These are phyloP conservation scores for Phrixothrix hirtus DNA, from an alignment of 2,888 invertebrate species.

Conservation along the genomic window DNA sequence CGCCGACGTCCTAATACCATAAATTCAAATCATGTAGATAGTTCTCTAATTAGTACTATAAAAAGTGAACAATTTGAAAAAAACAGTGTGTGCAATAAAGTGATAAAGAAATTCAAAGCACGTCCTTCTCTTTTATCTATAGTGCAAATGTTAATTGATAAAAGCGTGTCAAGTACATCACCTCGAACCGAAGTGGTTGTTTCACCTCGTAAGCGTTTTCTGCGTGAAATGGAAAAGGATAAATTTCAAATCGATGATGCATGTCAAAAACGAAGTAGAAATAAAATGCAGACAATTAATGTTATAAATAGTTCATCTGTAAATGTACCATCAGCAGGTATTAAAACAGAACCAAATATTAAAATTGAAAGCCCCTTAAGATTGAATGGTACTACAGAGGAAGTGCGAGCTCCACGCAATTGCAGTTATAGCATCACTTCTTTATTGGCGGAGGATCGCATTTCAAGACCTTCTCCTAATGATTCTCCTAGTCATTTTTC, in stretches of 20 bases:
- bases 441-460: conserved; percentile 67
- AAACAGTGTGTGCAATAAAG: conserved; percentile 41
- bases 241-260: conserved; percentile 43
- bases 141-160: conserved; percentile 49
- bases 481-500: conserved; percentile 51
- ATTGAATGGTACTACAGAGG: conserved; percentile 42
- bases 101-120: conserved; percentile 34
- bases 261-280: conserved; percentile 49
- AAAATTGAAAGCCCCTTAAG: conserved; percentile 42
- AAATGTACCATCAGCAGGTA: conserved; percentile 33
- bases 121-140: conserved; percentile 43
- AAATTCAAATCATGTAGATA: conserved; percentile 29
- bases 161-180: conserved; percentile 42
- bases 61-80: conserved; percentile 34
- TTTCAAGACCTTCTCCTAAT: conserved; percentile 48
- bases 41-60: conserved; percentile 17
- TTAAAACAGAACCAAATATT: conserved; percentile 5
- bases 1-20: conserved; percentile 37
- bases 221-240: conserved; percentile 73
- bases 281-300: conserved; percentile 39
- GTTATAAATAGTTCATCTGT: conserved; percentile 44
- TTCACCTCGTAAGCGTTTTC: conserved; percentile 80
- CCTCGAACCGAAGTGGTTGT: conserved; percentile 61
- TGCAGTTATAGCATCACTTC: conserved; percentile 86
- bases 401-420: conserved; percentile 47